Conservation (phyloP, 2,888 invertebrate genomes). For the Heliconius aoede region DNA sequence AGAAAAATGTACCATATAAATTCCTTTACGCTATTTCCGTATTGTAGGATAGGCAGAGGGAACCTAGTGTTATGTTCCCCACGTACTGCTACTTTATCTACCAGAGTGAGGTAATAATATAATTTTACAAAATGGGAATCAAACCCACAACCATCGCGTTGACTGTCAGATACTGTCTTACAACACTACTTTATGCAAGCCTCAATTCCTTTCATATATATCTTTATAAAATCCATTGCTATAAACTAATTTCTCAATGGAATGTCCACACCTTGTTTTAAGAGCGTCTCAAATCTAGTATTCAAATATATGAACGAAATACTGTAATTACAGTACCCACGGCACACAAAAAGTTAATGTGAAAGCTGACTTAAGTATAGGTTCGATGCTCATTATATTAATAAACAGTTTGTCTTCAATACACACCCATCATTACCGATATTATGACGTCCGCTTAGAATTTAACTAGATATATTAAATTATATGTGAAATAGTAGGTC, state of each 20-base stretch:
- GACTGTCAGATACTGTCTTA: neutral
- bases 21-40: neutral
- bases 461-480: constrained; percentile 19
- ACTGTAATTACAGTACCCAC: constrained; percentile 33
- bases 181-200: no score
- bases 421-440: constrained; percentile 42
- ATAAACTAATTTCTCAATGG: neutral
- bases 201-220: neutral
- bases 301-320: constrained; percentile 21
- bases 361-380: constrained; percentile 45
- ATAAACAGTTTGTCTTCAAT: constrained; percentile 46
- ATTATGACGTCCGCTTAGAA: constrained; percentile 44
- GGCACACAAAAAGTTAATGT: constrained; percentile 44
- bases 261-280: constrained; percentile 16
- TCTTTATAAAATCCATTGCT: neutral
- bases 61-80: neutral
- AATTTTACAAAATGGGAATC: neutral
- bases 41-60: neutral
- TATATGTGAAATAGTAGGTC: neutral
- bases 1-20: neutral
- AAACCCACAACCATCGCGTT: neutral
- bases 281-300: constrained; percentile 22
- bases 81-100: neutral
- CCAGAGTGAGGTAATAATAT: neutral
- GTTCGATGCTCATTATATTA: constrained; percentile 53